Base-by-base conservation (phyloP, 37 sponge, comb jelly and placozoan species). In the Spongilla lacustris region DNA sequence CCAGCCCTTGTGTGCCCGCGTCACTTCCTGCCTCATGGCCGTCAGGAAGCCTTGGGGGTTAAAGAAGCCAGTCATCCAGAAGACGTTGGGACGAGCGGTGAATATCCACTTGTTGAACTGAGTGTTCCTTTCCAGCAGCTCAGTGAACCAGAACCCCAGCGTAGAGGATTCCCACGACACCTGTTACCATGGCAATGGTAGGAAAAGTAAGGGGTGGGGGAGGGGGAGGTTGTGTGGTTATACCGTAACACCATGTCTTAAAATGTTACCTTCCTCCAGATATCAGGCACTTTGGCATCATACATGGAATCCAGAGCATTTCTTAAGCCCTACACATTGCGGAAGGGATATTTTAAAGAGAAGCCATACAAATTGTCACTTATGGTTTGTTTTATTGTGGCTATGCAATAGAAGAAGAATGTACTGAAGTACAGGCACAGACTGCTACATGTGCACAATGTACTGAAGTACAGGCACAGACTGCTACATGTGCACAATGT, bases 1-100 rank as follows among this genome's bases (percentile, higher is more conserved):
- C 98, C 98, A 98, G 26, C 98, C 98, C 37, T 92, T 95, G 84
- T 98, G 98, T 0, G 98, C 98, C n/a, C 96, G 80, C 1, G 98
- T 98, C 26, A 93, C 96, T 69, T 95, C 98, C 75, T 98, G 98
- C 66, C 96, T 84, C 98, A 98, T 98, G 69, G 98, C 98, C 6
- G 98, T 98, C 71, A 98, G 94, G 83, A 98, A 98, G 24, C 98
- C 98, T 80, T 98, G 98, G 67, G 98, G 96, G 38, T 98, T 98
- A 80, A 98, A 98, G 94, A 98, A 98, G 0, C 98, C 96, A 34
- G 98, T 98, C 98, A 98, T 98, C 96, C 96, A 95, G 91, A 98
- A 98, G 22, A 98, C 98, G 25, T 90, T 98, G 48, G 98, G 98
- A 46, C 98, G 91, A 30, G 90, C 96, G 27, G 48, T 81, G 80